phyloP scores from a whole-genome alignment of 2,113 vertebrate species.

The Sinocyclocheilus grahami region DNA sequence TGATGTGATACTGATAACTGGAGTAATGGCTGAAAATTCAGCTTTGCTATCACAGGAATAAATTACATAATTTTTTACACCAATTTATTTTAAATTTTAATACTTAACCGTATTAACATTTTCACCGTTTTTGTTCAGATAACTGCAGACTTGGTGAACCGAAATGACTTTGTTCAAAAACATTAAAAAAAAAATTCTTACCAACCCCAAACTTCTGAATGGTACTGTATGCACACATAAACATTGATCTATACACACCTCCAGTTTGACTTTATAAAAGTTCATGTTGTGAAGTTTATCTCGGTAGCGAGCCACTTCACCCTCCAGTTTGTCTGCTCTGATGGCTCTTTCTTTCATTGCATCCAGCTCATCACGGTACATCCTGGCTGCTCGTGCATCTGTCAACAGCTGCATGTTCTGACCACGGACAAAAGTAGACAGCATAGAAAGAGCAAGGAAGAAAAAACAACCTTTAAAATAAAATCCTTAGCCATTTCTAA shows the following conservation, averaged over 20 bases:
- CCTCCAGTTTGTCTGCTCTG: slow-evolving; percentile 96
- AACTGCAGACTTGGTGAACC: neutral
- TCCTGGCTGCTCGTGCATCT: slow-evolving; percentile 90
- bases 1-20: neutral
- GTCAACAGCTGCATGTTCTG: slow-evolving; percentile 93
- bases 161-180: neutral
- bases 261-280: slow-evolving; percentile 96
- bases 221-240: neutral
- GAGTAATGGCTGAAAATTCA: neutral
- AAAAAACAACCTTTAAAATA: neutral
- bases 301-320: slow-evolving; percentile 90
- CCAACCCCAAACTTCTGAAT: neutral
- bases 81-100: neutral
- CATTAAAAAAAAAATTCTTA: neutral
- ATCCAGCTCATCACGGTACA: slow-evolving; percentile 95
- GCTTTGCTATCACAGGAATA: neutral
- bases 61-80: neutral
- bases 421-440: slow-evolving; percentile 15
- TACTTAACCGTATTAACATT: neutral
- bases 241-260: slow-evolving; percentile 77
- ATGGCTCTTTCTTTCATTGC: slow-evolving; percentile 91
- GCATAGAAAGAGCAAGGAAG: neutral
- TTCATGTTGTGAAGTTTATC: slow-evolving; percentile 95
- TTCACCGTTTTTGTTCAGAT: neutral
- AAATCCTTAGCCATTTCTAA: too few relatives aligned